phyloP scores from a whole-genome alignment of 2,888 invertebrate genomes.

The Leuctra nigra region DNA sequence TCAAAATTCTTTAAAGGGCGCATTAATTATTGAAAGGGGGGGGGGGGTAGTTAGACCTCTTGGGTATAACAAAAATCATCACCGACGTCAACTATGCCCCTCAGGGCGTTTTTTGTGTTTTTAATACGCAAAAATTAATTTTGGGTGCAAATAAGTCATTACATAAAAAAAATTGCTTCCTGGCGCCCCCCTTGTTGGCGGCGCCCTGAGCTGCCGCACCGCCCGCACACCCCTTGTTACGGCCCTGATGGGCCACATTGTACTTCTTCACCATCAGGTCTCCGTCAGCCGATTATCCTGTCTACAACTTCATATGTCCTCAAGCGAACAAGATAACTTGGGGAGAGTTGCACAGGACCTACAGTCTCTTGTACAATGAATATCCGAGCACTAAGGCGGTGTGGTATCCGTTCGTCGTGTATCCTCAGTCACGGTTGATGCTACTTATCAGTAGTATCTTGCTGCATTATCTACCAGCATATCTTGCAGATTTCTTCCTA shows the following conservation, averaged over 20 bases:
- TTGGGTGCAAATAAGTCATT: not conserved
- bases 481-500: not conserved
- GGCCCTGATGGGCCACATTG: no score
- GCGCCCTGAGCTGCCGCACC: no score
- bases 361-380: conserved; percentile 33
- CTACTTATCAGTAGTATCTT: not conserved
- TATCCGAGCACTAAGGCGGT: conserved; percentile 26
- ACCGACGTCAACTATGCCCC: no score
- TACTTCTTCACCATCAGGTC: conserved; percentile 15
- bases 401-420: conserved; percentile 38
- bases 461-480: not conserved
- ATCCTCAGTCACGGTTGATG: conserved; percentile 31
- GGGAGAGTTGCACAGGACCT: conserved; percentile 40
- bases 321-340: conserved; percentile 48
- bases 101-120: no score
- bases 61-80: no score
- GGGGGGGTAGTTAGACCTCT: no score
- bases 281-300: conserved; percentile 32
- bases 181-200: no score
- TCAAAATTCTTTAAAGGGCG: no score
- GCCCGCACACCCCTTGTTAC: no score
- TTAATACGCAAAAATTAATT: no score
- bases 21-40: no score
- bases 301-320: conserved; percentile 52
- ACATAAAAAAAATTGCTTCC: not conserved